Evolutionary conservation across 2,888 invertebrate species (phyloP).

Genomic region (Eremobia ochroleuca): DNA sequence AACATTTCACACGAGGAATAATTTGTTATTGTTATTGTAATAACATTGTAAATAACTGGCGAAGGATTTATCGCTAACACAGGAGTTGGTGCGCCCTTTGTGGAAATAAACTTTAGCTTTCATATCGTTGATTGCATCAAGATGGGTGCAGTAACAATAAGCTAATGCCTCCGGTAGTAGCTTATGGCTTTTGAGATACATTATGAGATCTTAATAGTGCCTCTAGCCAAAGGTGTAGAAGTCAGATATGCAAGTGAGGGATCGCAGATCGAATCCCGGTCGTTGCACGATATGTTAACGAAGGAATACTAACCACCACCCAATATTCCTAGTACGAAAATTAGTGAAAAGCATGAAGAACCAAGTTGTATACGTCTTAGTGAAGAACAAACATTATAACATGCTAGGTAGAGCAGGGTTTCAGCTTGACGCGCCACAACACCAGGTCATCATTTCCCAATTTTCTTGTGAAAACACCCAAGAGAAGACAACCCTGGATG

Average conservation of each 20-base stretch:
- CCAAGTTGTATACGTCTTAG: neutral
- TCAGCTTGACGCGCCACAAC: too few species aligned
- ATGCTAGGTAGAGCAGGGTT: neutral
- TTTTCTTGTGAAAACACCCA: neutral
- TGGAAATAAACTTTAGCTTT: slow-evolving; percentile 33
- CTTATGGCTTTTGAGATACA: neutral
- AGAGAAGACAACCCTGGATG: neutral
- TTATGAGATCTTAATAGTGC: neutral
- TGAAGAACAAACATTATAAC: neutral
- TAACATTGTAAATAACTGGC: slow-evolving; percentile 52
- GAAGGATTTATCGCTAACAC: slow-evolving; percentile 51
- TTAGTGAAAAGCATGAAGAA: neutral
- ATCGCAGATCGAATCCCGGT: neutral
- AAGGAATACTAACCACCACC: neutral
- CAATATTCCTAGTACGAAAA: neutral
- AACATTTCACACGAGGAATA: slow-evolving; percentile 50
- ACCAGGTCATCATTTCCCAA: neutral
- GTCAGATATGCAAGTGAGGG: neutral
- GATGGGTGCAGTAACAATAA: slow-evolving; percentile 40
- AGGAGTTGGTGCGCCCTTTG: slow-evolving; percentile 36
- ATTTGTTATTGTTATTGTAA: slow-evolving; percentile 51
- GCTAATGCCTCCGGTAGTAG: slow-evolving; percentile 6
- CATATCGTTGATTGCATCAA: slow-evolving; percentile 43
- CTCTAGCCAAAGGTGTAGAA: neutral
- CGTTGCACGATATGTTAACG: neutral